Percentiles rank a stretch among this genome's conserved stretches.
Conservation (phyloP, 2,888 invertebrate species). For the Conus canariensis region DNA sequence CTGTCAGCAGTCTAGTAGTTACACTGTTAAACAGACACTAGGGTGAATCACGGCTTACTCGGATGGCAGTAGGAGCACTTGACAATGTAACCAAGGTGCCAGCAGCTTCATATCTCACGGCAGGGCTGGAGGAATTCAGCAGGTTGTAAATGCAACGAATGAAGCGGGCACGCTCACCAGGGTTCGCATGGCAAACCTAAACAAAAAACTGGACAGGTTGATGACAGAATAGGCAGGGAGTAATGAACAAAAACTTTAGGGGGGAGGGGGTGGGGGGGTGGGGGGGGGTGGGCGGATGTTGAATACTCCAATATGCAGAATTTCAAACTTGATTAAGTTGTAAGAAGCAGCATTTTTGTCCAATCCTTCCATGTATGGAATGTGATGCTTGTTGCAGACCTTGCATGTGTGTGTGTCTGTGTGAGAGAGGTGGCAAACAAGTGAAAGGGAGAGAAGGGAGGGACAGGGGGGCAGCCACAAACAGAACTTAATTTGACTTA, state of each 20-base stretch:
- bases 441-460: not conserved
- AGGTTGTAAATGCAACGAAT: conserved; percentile 99
- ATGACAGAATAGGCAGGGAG: no score
- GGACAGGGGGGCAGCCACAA: not conserved
- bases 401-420: no score
- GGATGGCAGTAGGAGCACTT: conserved; percentile 98
- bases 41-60: conserved; percentile 80
- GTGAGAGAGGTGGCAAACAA: not conserved
- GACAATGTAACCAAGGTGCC: conserved; percentile 98
- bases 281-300: no score
- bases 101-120: conserved; percentile 98
- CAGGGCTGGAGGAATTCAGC: conserved; percentile 95
- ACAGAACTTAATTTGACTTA: not conserved
- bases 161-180: conserved; percentile 95
- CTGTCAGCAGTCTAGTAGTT: no score
- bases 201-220: no score
- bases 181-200: conserved; percentile 97
- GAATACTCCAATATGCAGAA: not conserved
- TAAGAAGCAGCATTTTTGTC: no score
- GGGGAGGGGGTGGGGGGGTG: no score
- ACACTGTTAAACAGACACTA: no score
- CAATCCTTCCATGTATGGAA: no score
- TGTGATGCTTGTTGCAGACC: no score
- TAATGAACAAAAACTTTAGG: not conserved
- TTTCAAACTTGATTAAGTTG: no score